Conservation (phyloP, 1,140 invertebrate species). For the Gryon sp. region DNA sequence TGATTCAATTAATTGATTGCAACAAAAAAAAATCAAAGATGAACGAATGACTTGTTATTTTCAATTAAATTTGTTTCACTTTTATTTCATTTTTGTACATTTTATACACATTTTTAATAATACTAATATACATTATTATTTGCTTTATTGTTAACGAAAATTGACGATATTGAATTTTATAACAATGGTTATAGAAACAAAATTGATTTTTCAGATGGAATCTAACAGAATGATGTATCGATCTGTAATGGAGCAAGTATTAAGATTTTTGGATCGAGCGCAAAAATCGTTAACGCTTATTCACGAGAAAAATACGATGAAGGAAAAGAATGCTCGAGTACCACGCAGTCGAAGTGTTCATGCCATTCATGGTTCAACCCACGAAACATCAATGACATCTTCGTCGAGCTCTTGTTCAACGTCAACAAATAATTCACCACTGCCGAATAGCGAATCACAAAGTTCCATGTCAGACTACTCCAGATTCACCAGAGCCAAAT, state of each 20-base stretch:
- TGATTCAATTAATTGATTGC: no score
- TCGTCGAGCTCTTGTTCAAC: slow-evolving; percentile 52
- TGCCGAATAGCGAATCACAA: slow-evolving; percentile 44
- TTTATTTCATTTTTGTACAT: no score
- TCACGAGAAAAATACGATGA: slow-evolving; percentile 68
- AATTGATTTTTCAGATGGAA: slow-evolving; percentile 82
- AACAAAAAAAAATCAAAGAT: no score
- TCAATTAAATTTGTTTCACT: no score
- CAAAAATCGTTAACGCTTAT: slow-evolving; percentile 83
- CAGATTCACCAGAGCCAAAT: slow-evolving; percentile 74
- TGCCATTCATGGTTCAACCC: no score
- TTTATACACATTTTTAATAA: no score
- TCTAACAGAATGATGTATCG: slow-evolving; percentile 88
- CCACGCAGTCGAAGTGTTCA: slow-evolving; percentile 79
- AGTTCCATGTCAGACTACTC: slow-evolving; percentile 57
- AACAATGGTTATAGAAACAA: no score
- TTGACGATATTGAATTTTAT: no score
- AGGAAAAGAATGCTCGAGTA: slow-evolving; percentile 66
- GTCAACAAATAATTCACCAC: slow-evolving; percentile 47
- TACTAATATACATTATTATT: no score
- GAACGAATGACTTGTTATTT: no score
- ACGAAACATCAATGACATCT: slow-evolving; percentile 50
- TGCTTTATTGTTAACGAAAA: no score
- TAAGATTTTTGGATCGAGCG: slow-evolving; percentile 86
- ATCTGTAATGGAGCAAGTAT: slow-evolving; percentile 88